These are phyloP conservation scores for Acomys russatus DNA, from an alignment of 2,797 vertebrate species.

Conservation along the genomic window DNA sequence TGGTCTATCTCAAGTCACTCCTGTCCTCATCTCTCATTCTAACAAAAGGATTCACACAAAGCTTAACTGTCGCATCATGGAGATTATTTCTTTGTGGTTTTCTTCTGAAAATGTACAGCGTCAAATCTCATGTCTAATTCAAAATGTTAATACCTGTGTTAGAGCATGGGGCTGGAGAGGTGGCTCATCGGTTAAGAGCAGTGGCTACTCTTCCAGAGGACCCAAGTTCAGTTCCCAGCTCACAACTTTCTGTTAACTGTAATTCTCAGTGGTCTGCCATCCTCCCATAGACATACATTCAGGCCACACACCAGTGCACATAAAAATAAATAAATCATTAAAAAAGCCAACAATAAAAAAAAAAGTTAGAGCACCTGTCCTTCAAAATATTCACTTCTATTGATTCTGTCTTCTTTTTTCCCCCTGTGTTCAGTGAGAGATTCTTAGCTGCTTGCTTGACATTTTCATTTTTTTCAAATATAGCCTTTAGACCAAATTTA, in stretches of 20 bases:
- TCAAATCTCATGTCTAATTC: constrained; percentile 15
- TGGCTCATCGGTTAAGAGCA: too few relatives aligned
- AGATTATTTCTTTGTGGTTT: constrained; percentile 61
- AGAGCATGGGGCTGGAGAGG: too few relatives aligned
- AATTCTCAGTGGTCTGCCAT: too few relatives aligned
- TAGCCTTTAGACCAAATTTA: constrained; percentile 37
- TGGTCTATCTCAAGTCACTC: background rate
- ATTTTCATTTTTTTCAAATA: constrained; percentile 39
- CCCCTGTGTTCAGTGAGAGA: constrained; percentile 9
- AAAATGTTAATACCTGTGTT: background rate
- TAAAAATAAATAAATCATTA: too few relatives aligned
- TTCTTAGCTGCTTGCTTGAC: constrained; percentile 44
- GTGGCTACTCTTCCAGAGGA: too few relatives aligned
- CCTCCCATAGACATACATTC: too few relatives aligned
- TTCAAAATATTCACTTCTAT: constrained; percentile 22
- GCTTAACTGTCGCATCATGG: constrained; percentile 43
- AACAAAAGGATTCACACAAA: constrained; percentile 16
- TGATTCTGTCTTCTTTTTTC: constrained; percentile 46
- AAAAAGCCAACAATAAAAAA: too few relatives aligned
- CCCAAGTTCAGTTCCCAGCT: too few relatives aligned
- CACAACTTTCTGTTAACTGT: too few relatives aligned
- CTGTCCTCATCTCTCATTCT: constrained; percentile 1
- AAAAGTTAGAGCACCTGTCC: too few relatives aligned
- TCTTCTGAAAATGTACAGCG: background rate
- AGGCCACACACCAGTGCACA: too few relatives aligned